These are phyloP conservation scores for Lepidothrix coronata DNA, from an alignment of 2,113 vertebrate species.

Conservation along the genomic window DNA sequence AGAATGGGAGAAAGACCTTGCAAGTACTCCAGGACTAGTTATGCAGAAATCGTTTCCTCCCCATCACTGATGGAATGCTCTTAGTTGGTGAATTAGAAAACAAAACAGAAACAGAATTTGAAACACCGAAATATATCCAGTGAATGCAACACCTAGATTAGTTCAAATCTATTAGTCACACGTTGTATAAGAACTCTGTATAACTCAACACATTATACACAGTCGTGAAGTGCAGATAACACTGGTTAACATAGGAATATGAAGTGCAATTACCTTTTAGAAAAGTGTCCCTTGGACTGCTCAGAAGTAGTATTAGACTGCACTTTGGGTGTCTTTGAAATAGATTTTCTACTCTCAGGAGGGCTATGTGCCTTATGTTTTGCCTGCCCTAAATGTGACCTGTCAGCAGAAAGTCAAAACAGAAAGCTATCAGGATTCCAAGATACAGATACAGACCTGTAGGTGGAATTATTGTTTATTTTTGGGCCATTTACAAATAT, in stretches of 20 bases:
- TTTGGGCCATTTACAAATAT: neutral
- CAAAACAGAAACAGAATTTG: neutral
- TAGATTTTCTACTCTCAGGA: conserved; percentile 98
- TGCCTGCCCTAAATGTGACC: conserved; percentile 99
- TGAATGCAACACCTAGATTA: neutral
- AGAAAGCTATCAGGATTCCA: conserved; percentile 78
- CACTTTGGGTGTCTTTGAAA: conserved; percentile 99
- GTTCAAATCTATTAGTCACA: neutral
- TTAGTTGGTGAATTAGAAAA: neutral
- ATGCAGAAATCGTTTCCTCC: conserved; percentile 18
- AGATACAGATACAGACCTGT: conserved; percentile 57
- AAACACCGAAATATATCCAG: neutral
- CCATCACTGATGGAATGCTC: conserved; percentile 14
- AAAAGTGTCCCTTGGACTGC: conserved; percentile 95
- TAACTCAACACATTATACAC: conserved; percentile 14
- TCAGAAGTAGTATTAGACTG: conserved; percentile 93
- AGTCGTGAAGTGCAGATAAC: conserved; percentile 45
- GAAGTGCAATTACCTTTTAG: conserved; percentile 91
- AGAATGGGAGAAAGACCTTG: neutral
- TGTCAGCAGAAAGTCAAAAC: conserved; percentile 87
- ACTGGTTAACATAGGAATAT: conserved; percentile 66
- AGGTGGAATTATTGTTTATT: conserved; percentile 51
- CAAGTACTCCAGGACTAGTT: conserved; percentile 52
- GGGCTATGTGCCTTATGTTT: conserved; percentile 98
- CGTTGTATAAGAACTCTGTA: neutral